Conservation (phyloP, 2,113 vertebrate genomes). For the Sorex fumeus region DNA sequence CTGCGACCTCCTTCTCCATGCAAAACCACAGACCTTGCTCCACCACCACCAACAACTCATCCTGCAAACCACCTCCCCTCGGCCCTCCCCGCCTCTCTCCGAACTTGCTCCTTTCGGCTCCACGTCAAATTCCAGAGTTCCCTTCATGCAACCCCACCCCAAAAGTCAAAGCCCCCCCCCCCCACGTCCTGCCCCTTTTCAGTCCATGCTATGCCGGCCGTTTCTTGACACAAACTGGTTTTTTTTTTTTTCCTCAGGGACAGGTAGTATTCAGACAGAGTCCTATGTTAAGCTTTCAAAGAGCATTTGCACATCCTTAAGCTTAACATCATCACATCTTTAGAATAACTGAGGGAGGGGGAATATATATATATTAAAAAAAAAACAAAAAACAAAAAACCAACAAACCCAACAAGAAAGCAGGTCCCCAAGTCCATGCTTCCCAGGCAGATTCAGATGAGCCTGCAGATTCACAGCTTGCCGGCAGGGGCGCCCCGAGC, state of each 20-base stretch:
- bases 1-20: background rate
- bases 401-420: no score
- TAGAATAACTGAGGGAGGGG: constrained; percentile 79
- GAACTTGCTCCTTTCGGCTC: constrained; percentile 89
- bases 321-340: constrained; percentile 82
- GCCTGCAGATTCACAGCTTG: constrained; percentile 84
- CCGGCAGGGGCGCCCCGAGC: constrained; percentile 80
- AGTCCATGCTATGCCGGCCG: constrained; percentile 25
- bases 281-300: constrained; percentile 65
- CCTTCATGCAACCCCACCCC: constrained; percentile 58
- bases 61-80: background rate
- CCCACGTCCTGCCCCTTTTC: constrained; percentile 66
- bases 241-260: background rate
- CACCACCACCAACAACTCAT: background rate
- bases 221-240: constrained; percentile 20
- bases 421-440: constrained; percentile 70
- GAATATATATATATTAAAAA: constrained; percentile 31
- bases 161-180: no score
- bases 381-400: background rate
- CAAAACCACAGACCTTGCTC: background rate
- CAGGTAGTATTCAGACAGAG: constrained; percentile 64
- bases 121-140: constrained; percentile 11
- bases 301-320: constrained; percentile 83
- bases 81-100: constrained; percentile 76
- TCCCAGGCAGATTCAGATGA: constrained; percentile 68